Base-by-base conservation (phyloP, 2,113 vertebrate species). In the Pandion haliaetus region DNA sequence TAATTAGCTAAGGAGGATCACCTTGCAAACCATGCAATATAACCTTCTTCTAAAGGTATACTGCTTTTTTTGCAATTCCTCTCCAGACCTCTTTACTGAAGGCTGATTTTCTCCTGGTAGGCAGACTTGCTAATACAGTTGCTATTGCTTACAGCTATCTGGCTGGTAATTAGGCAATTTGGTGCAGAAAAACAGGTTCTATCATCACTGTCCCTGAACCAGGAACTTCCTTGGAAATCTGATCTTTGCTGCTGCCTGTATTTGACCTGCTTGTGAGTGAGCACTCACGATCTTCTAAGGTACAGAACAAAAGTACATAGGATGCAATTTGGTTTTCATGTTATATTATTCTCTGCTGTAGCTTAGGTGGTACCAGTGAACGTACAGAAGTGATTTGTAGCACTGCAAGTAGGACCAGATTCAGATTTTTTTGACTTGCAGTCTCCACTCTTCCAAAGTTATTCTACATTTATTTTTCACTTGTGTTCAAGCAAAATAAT, bases 31-130 rank as follows among this genome's bases (percentile, higher is more conserved):
- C 32, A 18, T 0, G 1, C 10, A 31, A 3, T 9, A 50, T 12
- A 59, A 4, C 20, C 45, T 45, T 6, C 14, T 65, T 44, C 21
- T 24, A 1, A 32, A 1, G 0, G 1, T 0, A 0, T 0, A 0
- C 1, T 62, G 2, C n/a, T n/a, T 6, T 0, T 1, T 50, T 50
- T 36, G 1, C 5, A 0, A 2, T 44, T 61, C 3, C 5, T 76
- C 1, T 26, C 18, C 1, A 20, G 18, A 6, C 5, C 2, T 58
- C 3, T 9, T 61, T 0, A 0, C 4, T 15, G 7, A 17, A 12
- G 32, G 5, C 3, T 19, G 20, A 0, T 2, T 55, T 82, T 66
- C 4, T 74, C 6, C n/a, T 52, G 7, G 10, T 4, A 36, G 32
- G 23, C 3, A 12, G 21, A 14, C 72, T 49, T 84, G 32, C 12